Conservation (phyloP, 2,888 invertebrate genomes). For the Scotopteryx bipunctaria region DNA sequence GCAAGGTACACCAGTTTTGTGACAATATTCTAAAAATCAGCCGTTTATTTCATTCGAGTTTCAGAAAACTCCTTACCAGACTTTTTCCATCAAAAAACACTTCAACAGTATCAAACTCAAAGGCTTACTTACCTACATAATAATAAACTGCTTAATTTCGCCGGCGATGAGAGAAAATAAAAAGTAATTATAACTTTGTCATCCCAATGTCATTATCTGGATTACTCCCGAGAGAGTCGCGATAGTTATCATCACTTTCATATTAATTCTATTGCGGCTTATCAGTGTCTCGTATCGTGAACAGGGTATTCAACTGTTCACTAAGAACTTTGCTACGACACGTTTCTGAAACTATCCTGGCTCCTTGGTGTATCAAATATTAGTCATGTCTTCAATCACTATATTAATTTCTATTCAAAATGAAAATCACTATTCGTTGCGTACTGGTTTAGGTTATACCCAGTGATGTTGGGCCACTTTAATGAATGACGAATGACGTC, state of each 20-base stretch:
- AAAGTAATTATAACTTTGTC: constrained; percentile 70
- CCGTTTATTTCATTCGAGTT: too few relatives aligned
- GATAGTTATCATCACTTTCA: constrained; percentile 48
- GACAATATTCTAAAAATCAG: too few relatives aligned
- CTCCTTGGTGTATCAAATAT: not conserved
- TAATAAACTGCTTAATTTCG: constrained; percentile 44
- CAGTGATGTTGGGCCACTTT: too few relatives aligned
- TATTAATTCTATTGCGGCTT: constrained; percentile 44
- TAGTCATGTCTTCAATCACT: too few relatives aligned
- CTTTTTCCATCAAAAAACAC: constrained; percentile 17
- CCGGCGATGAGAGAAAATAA: constrained; percentile 54
- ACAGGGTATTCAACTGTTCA: not conserved
- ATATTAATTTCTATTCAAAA: too few relatives aligned
- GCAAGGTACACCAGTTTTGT: too few relatives aligned
- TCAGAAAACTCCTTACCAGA: constrained; percentile 8
- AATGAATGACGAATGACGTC: too few relatives aligned
- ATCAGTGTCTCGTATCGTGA: constrained; percentile 17
- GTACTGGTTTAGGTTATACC: too few relatives aligned
- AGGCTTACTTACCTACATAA: constrained; percentile 29
- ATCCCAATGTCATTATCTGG: constrained; percentile 55
- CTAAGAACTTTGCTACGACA: not conserved
- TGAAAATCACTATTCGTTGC: too few relatives aligned
- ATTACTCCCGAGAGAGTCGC: constrained; percentile 42
- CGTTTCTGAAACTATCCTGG: not conserved
- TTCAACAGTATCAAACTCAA: constrained; percentile 25